Evolutionary conservation across 53 echinoderm and acorn worm species (phyloP).

Genomic region (Hippasteria phrygiana): DNA sequence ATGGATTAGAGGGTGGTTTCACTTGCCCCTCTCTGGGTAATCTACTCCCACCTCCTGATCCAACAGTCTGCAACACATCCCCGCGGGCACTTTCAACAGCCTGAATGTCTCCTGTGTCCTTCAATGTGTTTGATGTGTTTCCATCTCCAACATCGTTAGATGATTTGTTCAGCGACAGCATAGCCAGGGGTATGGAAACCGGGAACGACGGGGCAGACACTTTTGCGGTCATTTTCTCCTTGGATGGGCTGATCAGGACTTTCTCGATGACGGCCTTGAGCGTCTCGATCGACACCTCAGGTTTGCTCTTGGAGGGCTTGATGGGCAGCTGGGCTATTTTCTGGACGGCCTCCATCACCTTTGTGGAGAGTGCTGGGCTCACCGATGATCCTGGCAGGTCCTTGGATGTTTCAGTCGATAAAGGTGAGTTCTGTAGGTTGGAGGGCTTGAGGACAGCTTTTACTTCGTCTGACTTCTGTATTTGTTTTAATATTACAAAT

Average conservation of each 20-base stretch:
- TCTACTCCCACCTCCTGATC: background rate
- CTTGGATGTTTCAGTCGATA: conserved; percentile 13
- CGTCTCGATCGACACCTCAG: conserved; percentile 37
- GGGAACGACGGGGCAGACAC: conserved; percentile 1
- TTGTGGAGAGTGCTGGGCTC: conserved; percentile 26
- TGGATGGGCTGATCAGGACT: conserved; percentile 26
- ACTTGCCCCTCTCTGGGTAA: background rate
- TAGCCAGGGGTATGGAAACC: conserved; percentile 35
- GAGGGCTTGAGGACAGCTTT: background rate
- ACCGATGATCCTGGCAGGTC: conserved; percentile 6
- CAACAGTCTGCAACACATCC: background rate
- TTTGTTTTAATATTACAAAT: too few relatives aligned
- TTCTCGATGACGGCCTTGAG: conserved; percentile 41
- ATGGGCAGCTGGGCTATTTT: conserved; percentile 13
- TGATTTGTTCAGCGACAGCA: conserved; percentile 20
- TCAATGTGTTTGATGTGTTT: background rate
- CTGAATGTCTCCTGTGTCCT: background rate
- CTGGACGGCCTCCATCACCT: conserved; percentile 33
- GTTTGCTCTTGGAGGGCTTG: background rate
- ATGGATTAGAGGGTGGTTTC: conserved; percentile 32
- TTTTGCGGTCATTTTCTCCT: background rate
- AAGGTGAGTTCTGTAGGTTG: background rate
- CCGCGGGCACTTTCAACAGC: background rate
- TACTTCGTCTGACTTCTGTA: background rate
- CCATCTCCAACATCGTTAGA: background rate